A percentile compares a stretch with the other conserved stretches of the same genome.
phyloP scores from a whole-genome alignment of 2,113 vertebrate species.

The Hyaena hyaena region DNA sequence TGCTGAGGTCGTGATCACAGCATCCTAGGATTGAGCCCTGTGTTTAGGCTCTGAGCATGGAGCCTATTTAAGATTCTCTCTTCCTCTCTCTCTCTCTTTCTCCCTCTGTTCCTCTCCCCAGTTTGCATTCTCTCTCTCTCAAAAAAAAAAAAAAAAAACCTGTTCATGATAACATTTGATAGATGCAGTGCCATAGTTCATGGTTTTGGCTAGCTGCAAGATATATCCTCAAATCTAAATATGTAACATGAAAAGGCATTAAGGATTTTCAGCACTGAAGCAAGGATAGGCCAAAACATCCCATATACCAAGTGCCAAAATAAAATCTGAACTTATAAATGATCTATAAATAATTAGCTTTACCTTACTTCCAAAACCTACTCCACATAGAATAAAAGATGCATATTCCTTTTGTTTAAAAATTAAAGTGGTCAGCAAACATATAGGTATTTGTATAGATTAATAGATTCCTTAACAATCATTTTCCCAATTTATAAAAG shows the following conservation, averaged over 20 bases:
- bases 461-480: background rate
- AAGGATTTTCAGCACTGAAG: background rate
- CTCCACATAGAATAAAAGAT: background rate
- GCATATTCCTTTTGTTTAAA: background rate
- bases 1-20: too few relatives aligned
- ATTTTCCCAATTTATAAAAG: background rate
- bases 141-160: background rate
- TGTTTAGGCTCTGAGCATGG: too few relatives aligned
- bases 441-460: background rate
- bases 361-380: background rate
- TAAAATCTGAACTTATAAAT: background rate
- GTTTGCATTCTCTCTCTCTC: too few relatives aligned
- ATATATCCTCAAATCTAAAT: background rate
- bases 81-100: too few relatives aligned
- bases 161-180: background rate
- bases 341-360: background rate
- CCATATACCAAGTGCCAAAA: background rate
- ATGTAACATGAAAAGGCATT: background rate
- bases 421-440: background rate
- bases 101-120: too few relatives aligned
- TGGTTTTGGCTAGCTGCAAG: background rate
- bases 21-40: too few relatives aligned
- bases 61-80: too few relatives aligned
- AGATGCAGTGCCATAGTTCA: background rate
- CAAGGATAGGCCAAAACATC: background rate